Percentiles rank a stretch among this genome's conserved stretches.
These are phyloP conservation scores for Scaptomyza parva DNA, from an alignment of 2,888 invertebrate genomes.

Conservation along the genomic window DNA sequence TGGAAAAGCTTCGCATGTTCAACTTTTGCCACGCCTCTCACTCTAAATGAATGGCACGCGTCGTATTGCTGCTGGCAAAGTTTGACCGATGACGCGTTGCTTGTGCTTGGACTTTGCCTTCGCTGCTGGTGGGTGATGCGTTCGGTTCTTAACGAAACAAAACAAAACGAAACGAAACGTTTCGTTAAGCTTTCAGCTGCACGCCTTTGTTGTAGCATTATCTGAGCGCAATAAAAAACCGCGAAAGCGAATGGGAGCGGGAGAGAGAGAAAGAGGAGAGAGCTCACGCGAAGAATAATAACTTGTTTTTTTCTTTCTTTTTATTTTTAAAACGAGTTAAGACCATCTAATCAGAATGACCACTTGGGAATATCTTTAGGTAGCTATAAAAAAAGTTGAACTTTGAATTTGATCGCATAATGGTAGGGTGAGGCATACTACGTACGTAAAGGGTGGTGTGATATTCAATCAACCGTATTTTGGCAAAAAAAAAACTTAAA, in stretches of 20 bases:
- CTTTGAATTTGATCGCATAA: conserved; percentile 32
- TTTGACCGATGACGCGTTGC: conserved; percentile 55
- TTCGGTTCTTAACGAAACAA: conserved; percentile 19
- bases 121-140: conserved; percentile 36
- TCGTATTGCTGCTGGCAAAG: conserved; percentile 34
- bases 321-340: conserved; percentile 11
- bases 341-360: conserved; percentile 22
- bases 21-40: conserved; percentile 32
- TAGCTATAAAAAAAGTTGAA: not conserved
- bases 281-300: conserved; percentile 10
- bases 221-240: not conserved
- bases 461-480: not conserved
- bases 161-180: not conserved
- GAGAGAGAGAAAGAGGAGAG: not conserved
- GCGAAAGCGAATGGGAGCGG: not conserved
- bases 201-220: conserved; percentile 17
- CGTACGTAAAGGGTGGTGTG: not conserved
- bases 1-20: conserved; percentile 33
- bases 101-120: conserved; percentile 60
- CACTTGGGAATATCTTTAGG: conserved; percentile 18
- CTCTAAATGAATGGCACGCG: conserved; percentile 49
- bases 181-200: conserved; percentile 28
- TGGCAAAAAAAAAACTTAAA: not conserved
- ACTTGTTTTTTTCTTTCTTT: conserved; percentile 3
- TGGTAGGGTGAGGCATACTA: not conserved